A percentile compares a stretch with the other conserved stretches of the same genome.
phyloP scores from a whole-genome alignment of 2,888 invertebrate genomes.

The Acrobasis repandana region DNA sequence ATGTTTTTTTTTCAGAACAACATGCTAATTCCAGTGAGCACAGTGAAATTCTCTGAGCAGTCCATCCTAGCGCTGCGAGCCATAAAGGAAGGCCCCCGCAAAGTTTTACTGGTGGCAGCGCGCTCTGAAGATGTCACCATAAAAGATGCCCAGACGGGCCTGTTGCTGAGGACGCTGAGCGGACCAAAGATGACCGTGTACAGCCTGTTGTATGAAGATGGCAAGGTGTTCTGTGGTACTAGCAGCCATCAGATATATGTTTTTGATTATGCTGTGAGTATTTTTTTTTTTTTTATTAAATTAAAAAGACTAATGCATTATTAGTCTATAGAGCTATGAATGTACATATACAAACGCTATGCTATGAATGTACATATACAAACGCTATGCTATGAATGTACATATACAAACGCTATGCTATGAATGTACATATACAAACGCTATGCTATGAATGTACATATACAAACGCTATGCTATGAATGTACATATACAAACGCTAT shows the following conservation, averaged over 20 bases:
- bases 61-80: slow-evolving; percentile 87
- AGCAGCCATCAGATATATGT: slow-evolving; percentile 87
- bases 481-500: no score
- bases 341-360: no score
- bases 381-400: no score
- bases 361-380: no score
- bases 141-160: slow-evolving; percentile 87
- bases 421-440: no score
- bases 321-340: no score
- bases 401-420: no score
- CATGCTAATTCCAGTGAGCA: slow-evolving; percentile 76
- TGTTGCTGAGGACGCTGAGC: slow-evolving; percentile 85
- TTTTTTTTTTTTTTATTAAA: no score
- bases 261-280: slow-evolving; percentile 89
- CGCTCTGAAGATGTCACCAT: slow-evolving; percentile 87
- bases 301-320: no score
- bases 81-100: slow-evolving; percentile 88
- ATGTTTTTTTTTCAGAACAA: slow-evolving; percentile 74
- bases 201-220: slow-evolving; percentile 86
- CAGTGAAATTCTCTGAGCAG: slow-evolving; percentile 84
- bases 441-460: no score
- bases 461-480: no score
- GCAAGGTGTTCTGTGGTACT: slow-evolving; percentile 89
- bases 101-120: slow-evolving; percentile 87
- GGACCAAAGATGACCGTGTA: slow-evolving; percentile 86